These are phyloP conservation scores for Leucopternis melanops DNA, from an alignment of 2,113 vertebrate species.

Conservation along the genomic window DNA sequence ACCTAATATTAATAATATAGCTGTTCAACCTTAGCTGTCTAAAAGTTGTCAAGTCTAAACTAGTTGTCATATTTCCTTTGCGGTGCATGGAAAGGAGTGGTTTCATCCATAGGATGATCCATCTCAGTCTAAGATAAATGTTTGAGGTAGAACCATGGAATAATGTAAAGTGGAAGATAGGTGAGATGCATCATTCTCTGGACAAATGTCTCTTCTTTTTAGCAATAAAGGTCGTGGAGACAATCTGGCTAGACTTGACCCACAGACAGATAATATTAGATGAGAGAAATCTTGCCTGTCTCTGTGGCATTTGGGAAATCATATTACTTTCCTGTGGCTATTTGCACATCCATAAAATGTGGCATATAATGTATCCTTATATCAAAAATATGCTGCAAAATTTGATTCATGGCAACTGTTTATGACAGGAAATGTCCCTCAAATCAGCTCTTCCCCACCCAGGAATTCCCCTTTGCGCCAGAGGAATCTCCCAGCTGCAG, in stretches of 20 bases:
- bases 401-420: not conserved
- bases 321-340: not conserved
- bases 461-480: not conserved
- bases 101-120: not conserved
- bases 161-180: not conserved
- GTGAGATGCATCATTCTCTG: not conserved
- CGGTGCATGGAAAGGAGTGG: not conserved
- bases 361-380: not conserved
- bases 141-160: not conserved
- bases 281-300: not conserved
- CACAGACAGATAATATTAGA: not conserved
- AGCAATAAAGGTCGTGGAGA: not conserved
- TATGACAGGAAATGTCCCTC: not conserved
- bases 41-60: not conserved
- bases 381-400: not conserved
- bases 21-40: not conserved
- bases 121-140: not conserved
- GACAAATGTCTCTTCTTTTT: not conserved
- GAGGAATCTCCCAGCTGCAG: not conserved
- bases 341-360: not conserved
- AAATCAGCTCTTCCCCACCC: not conserved
- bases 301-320: not conserved
- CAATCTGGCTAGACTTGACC: not conserved
- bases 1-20: not conserved
- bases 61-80: not conserved